phyloP scores from a whole-genome alignment of 92 coral and sea anemone genomes.

The Zoanthus sansibaricus region DNA sequence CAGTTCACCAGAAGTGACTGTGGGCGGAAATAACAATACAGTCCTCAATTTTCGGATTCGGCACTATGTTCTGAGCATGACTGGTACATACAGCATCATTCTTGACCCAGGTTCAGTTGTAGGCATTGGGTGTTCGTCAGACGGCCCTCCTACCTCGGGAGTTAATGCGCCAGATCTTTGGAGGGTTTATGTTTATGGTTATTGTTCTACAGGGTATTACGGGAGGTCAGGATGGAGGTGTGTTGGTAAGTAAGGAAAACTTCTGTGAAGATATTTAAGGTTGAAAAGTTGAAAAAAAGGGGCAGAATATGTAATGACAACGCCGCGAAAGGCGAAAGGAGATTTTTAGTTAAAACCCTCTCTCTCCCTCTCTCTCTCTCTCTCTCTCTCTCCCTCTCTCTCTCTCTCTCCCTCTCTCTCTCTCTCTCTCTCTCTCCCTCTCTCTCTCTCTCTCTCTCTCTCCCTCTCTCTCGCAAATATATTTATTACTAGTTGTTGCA shows the following conservation, averaged over 20 bases:
- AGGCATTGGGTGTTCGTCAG: conserved; percentile 64
- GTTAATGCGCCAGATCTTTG: conserved; percentile 29
- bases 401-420: too few species aligned
- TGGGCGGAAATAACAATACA: conserved; percentile 39
- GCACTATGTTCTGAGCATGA: conserved; percentile 59
- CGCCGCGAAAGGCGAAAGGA: too few species aligned
- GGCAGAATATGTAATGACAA: too few species aligned
- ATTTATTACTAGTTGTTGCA: too few species aligned
- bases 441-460: too few species aligned
- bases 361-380: too few species aligned
- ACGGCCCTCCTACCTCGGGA: conserved; percentile 72
- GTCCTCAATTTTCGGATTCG: conserved; percentile 51
- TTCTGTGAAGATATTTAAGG: too few species aligned
- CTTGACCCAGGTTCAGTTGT: conserved; percentile 71
- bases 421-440: too few species aligned
- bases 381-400: too few species aligned
- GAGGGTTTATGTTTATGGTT: conserved; percentile 43
- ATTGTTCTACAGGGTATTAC: conserved; percentile 43
- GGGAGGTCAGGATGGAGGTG: not conserved
- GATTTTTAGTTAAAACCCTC: too few species aligned
- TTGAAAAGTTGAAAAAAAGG: too few species aligned
- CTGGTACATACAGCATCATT: conserved; percentile 56
- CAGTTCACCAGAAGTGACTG: conserved; percentile 17
- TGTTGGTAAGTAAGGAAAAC: not conserved
- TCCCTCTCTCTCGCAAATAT: too few species aligned